Evolutionary conservation across 2,888 invertebrate genomes (phyloP), one percentile per base, ranked within the genome.

Genomic region (Phalera bucephala): DNA sequence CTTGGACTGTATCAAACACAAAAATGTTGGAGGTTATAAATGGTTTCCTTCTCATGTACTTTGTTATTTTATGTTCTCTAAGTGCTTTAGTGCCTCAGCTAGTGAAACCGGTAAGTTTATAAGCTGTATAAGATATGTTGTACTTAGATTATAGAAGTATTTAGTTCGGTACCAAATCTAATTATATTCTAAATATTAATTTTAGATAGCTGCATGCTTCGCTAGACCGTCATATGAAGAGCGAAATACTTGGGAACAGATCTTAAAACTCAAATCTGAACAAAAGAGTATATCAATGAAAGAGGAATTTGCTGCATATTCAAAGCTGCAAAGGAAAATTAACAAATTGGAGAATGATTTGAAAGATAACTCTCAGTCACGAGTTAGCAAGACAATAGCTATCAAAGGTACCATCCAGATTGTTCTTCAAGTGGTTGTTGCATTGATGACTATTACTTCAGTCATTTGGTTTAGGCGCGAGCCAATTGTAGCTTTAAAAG

Each of bases 221-320:
- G 76, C 77, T 27, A 78, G 81, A 56, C 83, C 87, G 19, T 81
- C 90, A 0, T 66, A 71, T 19, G 71, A 80, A 56, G 91, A 92
- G 61, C 74, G 76, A 29, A 64, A 64, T 15, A 47, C 90, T 12
- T 76, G 85, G 62, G 52, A 63, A 3, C 77, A 91, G 61, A 76
- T 91, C 22, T 29, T 71, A 20, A 69, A 73, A 49, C 69, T 92
- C 2, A 90, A 87, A 62, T 56, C 60, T 1, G 82, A 91, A 49
- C 92, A 92, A 54, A 79, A 81, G 34, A 48, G 61, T 5, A 69
- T 91, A 39, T 91, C 90, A 5, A 91, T 92, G 80, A 91, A 91
- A 41, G 91, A 92, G 48, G 87, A 92, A 49, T 93, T 93, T 73
- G 91, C 91, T 3, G 87, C 90, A 20, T 91, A 91, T 64, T 91